Evolutionary conservation across 2,797 vertebrate species (phyloP).

Genomic region (Argentina silus): DNA sequence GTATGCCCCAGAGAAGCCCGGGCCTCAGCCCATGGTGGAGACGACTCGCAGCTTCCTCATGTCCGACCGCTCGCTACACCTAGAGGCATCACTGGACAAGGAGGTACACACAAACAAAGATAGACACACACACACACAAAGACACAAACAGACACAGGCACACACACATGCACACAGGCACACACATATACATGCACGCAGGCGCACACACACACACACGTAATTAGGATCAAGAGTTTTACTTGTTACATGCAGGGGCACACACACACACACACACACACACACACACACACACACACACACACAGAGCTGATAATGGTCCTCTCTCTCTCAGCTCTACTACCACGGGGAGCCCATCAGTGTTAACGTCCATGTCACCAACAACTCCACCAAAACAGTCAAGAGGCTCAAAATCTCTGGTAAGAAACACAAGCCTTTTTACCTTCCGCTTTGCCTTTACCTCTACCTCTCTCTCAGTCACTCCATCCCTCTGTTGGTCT

Average conservation of each 20-base stretch:
- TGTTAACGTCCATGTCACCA: conserved; percentile 87
- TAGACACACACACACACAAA: conserved; percentile 11
- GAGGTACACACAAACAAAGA: conserved; percentile 28
- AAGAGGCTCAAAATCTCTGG: conserved; percentile 87
- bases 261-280: conserved; percentile 20
- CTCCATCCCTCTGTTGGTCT: no score
- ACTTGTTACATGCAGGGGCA: background rate
- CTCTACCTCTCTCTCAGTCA: background rate
- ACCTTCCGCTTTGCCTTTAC: no score
- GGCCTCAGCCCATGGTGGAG: conserved; percentile 83
- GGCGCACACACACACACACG: background rate
- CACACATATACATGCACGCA: conserved; percentile 3
- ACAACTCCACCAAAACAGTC: conserved; percentile 87
- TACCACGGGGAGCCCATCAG: conserved; percentile 84
- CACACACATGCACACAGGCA: background rate
- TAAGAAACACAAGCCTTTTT: conserved; percentile 50
- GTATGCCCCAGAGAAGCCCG: conserved; percentile 82
- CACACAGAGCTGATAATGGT: background rate
- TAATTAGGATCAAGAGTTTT: no score
- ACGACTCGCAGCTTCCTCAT: conserved; percentile 76
- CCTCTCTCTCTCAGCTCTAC: conserved; percentile 74
- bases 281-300: conserved; percentile 3
- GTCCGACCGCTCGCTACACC: background rate
- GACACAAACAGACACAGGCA: background rate
- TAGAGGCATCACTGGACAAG: background rate